A percentile compares a stretch with the other conserved stretches of the same genome.
phyloP scores from a whole-genome alignment of 2,797 vertebrate genomes.

The Cossypha heuglini region DNA sequence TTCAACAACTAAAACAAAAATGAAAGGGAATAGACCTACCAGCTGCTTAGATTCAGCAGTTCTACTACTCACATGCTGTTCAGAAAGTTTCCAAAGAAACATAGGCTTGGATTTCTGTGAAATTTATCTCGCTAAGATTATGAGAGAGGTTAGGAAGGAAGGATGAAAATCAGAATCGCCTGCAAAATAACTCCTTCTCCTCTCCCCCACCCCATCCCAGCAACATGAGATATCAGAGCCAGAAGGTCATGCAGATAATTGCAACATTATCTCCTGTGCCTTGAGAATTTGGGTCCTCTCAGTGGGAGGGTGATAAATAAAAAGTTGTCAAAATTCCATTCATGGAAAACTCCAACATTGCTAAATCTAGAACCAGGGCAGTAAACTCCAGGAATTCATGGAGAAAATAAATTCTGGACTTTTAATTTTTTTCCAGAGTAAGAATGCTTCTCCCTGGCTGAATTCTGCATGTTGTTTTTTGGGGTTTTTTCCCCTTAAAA shows the following conservation, averaged over 20 bases:
- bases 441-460: neutral
- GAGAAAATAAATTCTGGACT: neutral
- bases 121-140: neutral
- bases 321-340: conserved; percentile 20
- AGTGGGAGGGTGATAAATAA: neutral
- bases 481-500: rapidly evolving
- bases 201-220: neutral
- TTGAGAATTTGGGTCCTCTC: neutral
- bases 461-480: neutral
- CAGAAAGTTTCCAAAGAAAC: neutral
- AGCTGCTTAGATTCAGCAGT: neutral
- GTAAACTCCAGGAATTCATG: neutral
- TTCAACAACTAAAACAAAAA: conserved; percentile 12
- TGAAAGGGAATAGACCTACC: neutral
- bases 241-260: conserved; percentile 40
- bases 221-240: neutral
- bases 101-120: neutral
- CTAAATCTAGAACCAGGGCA: neutral
- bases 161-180: neutral
- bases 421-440: neutral
- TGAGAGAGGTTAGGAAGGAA: neutral
- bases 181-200: neutral
- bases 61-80: neutral
- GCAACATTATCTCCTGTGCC: neutral
- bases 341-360: neutral